Evolutionary conservation across 2,888 invertebrate genomes (phyloP).

Genomic region (Eristalinus aeneus): DNA sequence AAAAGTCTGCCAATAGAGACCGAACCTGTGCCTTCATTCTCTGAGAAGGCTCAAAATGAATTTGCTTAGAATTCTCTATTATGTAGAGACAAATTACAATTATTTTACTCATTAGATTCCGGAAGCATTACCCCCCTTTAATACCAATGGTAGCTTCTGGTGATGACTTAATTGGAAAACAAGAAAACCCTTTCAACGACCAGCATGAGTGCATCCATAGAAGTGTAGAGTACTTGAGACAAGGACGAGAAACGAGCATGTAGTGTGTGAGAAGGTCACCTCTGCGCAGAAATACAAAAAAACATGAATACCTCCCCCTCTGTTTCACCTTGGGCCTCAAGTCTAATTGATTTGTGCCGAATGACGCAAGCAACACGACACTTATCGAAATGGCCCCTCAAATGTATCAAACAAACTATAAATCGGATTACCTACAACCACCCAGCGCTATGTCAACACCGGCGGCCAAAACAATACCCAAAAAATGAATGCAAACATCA

Average conservation of each 20-base stretch:
- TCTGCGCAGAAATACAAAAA: background rate
- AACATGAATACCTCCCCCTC: background rate
- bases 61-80: too few relatives aligned
- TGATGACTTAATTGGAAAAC: background rate
- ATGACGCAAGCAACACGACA: constrained; percentile 7
- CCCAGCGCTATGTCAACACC: constrained; percentile 7
- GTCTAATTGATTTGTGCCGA: background rate
- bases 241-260: background rate
- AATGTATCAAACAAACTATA: background rate
- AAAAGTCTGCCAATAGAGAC: too few relatives aligned
- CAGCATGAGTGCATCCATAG: background rate
- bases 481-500: background rate
- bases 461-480: constrained; percentile 8
- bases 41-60: too few relatives aligned
- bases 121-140: background rate
- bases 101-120: background rate
- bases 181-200: background rate
- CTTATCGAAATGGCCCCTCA: background rate
- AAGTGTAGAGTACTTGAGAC: background rate
- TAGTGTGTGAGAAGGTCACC: background rate
- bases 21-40: too few relatives aligned
- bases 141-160: background rate
- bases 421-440: background rate
- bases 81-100: too few relatives aligned
- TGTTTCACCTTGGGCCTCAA: background rate